Evolutionary conservation across 2,888 invertebrate genomes (phyloP).

Genomic region (Sepiola atlantica): DNA sequence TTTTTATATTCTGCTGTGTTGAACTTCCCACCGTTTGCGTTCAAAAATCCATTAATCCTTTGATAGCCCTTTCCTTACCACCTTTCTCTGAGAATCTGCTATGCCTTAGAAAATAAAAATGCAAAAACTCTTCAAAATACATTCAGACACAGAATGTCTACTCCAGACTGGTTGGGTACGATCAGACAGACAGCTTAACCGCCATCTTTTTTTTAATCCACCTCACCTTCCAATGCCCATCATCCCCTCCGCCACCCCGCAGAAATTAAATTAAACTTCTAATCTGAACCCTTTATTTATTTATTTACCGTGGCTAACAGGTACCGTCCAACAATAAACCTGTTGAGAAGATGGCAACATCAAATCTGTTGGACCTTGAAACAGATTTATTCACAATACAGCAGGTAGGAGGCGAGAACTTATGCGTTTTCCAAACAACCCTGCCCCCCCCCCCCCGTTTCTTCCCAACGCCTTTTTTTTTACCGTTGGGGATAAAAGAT

Average conservation of each 20-base stretch:
- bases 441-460: too few species aligned
- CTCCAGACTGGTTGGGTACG: neutral
- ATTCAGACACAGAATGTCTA: neutral
- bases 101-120: neutral
- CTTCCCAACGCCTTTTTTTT: neutral
- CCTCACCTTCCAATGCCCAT: neutral
- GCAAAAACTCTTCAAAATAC: neutral
- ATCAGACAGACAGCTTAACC: neutral
- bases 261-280: neutral
- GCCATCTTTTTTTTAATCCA: neutral
- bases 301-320: constrained; percentile 51
- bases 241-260: too few species aligned
- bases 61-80: neutral
- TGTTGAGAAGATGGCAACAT: constrained; percentile 55
- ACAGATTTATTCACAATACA: constrained; percentile 64
- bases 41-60: neutral
- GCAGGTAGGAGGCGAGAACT: constrained; percentile 53
- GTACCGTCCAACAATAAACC: constrained; percentile 59
- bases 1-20: neutral
- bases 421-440: neutral
- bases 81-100: neutral
- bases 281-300: constrained; percentile 24
- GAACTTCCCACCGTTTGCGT: neutral
- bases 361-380: constrained; percentile 64
- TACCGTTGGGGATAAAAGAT: neutral